phyloP scores from a whole-genome alignment of 2,797 vertebrate species.

The Onychomys arenicola region DNA sequence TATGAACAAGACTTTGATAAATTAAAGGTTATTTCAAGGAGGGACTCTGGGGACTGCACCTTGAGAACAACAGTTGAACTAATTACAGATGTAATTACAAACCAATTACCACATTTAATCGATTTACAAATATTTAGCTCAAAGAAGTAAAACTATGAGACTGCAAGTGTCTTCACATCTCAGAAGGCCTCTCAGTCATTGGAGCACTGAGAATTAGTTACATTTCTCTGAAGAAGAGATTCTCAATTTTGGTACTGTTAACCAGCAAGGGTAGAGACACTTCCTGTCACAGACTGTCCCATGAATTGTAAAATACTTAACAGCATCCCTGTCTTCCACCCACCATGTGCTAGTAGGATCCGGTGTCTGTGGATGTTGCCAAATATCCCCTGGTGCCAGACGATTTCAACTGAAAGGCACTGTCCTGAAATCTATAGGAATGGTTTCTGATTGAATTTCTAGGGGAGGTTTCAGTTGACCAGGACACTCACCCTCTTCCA shows the following conservation, averaged over 20 bases:
- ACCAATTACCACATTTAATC: constrained; percentile 58
- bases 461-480: not conserved
- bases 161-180: not conserved
- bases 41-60: not conserved
- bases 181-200: not conserved
- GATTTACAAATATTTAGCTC: constrained; percentile 58
- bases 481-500: not conserved
- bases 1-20: constrained; percentile 41
- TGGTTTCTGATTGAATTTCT: not conserved
- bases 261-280: not conserved
- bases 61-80: constrained; percentile 49
- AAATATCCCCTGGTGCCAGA: not conserved
- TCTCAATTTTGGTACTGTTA: not conserved
- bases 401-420: not conserved
- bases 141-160: constrained; percentile 5
- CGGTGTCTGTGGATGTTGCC: not conserved
- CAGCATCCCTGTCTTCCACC: not conserved
- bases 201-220: not conserved
- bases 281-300: not conserved
- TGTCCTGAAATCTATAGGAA: not conserved
- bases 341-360: not conserved
- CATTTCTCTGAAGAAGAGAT: not conserved
- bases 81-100: constrained; percentile 60
- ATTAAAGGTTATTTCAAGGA: constrained; percentile 41
- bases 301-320: not conserved